A percentile compares a stretch with the other conserved stretches of the same genome.
These are phyloP conservation scores for Hyppa rectilinea DNA, from an alignment of 2,888 invertebrate genomes.

Conservation along the genomic window DNA sequence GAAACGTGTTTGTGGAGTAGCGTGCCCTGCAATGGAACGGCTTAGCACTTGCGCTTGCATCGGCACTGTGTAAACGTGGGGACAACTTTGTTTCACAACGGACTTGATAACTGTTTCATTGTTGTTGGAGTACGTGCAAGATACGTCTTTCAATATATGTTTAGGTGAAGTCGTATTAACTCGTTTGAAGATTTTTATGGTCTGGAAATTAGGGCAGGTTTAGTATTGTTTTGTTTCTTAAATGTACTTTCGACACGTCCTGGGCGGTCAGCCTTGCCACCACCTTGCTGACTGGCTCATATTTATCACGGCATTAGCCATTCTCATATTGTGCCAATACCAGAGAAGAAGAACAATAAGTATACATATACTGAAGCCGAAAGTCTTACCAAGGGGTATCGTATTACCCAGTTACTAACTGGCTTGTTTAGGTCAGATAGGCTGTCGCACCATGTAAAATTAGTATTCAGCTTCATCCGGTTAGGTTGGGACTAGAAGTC, in stretches of 20 bases:
- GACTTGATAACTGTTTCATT: slow-evolving; percentile 53
- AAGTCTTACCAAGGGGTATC: too few relatives aligned
- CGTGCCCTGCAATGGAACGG: slow-evolving; percentile 26
- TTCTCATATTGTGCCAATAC: neutral
- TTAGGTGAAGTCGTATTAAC: slow-evolving; percentile 5
- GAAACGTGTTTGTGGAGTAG: slow-evolving; percentile 38
- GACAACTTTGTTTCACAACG: slow-evolving; percentile 51
- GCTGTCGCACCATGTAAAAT: too few relatives aligned
- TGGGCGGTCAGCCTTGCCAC: neutral
- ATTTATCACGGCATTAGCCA: neutral
- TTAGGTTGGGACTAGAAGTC: too few relatives aligned
- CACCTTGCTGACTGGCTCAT: too few relatives aligned
- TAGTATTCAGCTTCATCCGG: too few relatives aligned
- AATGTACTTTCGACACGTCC: neutral
- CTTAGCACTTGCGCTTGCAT: slow-evolving; percentile 48
- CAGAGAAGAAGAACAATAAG: too few relatives aligned
- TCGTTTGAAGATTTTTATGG: neutral
- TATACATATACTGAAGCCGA: too few relatives aligned
- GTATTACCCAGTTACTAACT: too few relatives aligned
- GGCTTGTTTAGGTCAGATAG: too few relatives aligned
- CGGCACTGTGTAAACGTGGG: slow-evolving; percentile 40
- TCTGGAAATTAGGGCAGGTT: neutral
- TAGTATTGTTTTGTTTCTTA: neutral
- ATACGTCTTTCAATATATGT: slow-evolving; percentile 22
- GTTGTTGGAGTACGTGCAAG: slow-evolving; percentile 24